Conservation (phyloP, 2,113 vertebrate genomes). For the Cavia porcellus region DNA sequence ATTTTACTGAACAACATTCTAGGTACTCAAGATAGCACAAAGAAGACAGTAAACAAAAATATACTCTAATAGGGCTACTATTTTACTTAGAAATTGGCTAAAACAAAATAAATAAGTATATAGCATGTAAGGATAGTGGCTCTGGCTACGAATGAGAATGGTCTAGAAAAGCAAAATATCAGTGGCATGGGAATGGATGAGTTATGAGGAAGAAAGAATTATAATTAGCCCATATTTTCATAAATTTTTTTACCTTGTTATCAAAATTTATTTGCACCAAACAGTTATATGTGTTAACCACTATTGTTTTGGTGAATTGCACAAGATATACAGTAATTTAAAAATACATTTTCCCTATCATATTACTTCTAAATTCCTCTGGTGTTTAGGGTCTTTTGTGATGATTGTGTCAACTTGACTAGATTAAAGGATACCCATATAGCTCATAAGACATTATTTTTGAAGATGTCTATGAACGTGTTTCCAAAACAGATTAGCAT, state of each 20-base stretch:
- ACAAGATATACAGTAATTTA: not conserved
- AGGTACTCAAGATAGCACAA: not conserved
- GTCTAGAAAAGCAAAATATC: not conserved
- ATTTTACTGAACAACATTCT: not conserved
- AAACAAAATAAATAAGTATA: not conserved
- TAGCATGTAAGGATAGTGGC: not conserved
- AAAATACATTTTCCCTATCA: not conserved
- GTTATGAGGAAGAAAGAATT: not conserved
- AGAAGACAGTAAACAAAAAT: conserved; percentile 23
- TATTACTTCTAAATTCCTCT: conserved; percentile 43
- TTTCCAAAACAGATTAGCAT: not conserved
- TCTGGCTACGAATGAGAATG: not conserved
- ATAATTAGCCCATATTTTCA: not conserved
- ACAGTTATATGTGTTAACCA: not conserved
- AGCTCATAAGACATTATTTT: not conserved
- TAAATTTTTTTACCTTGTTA: not conserved
- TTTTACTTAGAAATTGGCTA: not conserved
- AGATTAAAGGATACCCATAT: not conserved
- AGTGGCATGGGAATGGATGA: not conserved
- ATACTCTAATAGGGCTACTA: not conserved
- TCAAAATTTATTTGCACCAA: not conserved
- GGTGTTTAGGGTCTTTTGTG: not conserved
- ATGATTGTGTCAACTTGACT: not conserved
- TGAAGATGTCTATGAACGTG: not conserved
- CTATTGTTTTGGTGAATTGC: not conserved